Evolutionary conservation across 2,113 vertebrate genomes (phyloP).

Genomic region (Tychaedon coryphoeus): DNA sequence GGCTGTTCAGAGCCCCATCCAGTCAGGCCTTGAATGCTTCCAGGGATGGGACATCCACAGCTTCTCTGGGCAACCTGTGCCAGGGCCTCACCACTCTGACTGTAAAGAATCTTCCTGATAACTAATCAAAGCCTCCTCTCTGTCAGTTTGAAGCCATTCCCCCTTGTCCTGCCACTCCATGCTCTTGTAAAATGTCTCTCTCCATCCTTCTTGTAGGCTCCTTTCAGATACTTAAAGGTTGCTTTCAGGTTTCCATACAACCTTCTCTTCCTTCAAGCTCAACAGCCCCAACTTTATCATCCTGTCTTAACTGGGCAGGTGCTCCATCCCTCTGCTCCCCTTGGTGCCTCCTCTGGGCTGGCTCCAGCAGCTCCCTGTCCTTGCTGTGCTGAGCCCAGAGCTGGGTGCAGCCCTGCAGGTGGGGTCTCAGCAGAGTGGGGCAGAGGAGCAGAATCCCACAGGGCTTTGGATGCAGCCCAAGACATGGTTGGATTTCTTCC

Average conservation of each 20-base stretch:
- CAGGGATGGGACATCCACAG: not conserved
- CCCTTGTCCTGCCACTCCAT: not conserved
- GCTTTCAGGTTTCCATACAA: not conserved
- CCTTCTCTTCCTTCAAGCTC: not conserved
- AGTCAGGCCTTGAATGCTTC: no score
- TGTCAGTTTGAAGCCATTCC: not conserved
- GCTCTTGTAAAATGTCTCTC: not conserved
- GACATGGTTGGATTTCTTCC: accelerated
- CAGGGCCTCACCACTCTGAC: not conserved
- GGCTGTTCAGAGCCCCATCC: accelerated
- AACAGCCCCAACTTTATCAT: not conserved
- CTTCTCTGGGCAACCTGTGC: not conserved
- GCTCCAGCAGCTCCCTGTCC: not conserved
- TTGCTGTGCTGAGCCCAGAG: not conserved
- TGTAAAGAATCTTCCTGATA: not conserved
- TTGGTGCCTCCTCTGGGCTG: not conserved
- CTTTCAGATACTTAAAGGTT: not conserved
- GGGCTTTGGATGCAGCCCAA: not conserved
- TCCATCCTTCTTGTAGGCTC: not conserved
- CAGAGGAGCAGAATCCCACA: not conserved
- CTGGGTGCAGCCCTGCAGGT: not conserved
- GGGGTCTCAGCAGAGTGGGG: not conserved
- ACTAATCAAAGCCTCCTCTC: not conserved
- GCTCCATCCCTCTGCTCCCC: not conserved
- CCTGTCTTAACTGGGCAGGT: not conserved